Conservation (phyloP, 2,797 vertebrate species). For the Petrocephalus sullivani region DNA sequence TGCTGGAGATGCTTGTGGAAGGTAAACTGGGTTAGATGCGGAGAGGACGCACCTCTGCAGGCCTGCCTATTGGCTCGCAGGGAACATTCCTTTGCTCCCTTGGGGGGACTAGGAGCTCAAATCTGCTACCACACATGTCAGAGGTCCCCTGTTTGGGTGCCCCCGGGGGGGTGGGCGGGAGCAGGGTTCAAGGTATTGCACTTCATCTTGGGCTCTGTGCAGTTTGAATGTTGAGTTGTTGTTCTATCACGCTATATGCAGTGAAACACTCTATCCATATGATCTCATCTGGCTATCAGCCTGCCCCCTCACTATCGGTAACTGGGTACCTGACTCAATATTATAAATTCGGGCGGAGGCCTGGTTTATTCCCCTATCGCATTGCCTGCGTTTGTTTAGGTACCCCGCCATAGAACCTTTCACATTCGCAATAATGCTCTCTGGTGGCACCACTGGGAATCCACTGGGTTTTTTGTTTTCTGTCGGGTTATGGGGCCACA, state of each 20-base stretch:
- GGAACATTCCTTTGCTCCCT: neutral
- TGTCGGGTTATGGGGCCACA: neutral
- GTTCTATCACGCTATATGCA: neutral
- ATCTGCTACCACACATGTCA: neutral
- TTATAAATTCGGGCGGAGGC: neutral
- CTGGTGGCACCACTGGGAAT: neutral
- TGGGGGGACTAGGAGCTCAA: neutral
- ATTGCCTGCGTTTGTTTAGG: neutral
- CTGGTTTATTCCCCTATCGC: neutral
- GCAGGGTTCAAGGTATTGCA: neutral
- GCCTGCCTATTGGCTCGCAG: constrained; percentile 35
- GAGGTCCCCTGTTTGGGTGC: neutral
- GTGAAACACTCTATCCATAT: neutral
- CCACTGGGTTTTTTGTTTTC: neutral
- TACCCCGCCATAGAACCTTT: neutral
- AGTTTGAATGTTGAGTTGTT: neutral
- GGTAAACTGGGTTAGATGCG: constrained; percentile 27
- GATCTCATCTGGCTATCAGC: neutral
- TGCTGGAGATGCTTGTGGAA: neutral
- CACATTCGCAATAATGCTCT: neutral
- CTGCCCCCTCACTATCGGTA: neutral
- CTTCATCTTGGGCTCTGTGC: neutral
- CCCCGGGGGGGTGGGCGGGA: no score
- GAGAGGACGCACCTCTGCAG: constrained; percentile 26
- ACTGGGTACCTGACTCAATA: neutral